A percentile compares a stretch with the other conserved stretches of the same genome.
These are phyloP conservation scores for Pangasius sanitwongsei DNA, from an alignment of 2,797 vertebrate genomes.

Conservation along the genomic window DNA sequence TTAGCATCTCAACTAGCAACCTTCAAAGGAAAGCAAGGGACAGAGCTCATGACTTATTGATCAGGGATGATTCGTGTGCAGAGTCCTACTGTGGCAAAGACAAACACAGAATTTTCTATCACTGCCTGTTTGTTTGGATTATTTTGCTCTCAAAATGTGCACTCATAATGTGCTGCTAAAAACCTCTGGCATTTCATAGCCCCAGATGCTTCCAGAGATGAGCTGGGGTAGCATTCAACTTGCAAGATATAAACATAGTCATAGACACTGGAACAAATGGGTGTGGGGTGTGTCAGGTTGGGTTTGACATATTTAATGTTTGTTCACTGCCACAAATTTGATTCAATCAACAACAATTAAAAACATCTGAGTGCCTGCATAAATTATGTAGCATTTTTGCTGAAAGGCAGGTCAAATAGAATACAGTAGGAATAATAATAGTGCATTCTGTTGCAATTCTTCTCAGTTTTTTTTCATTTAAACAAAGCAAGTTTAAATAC, in stretches of 20 bases:
- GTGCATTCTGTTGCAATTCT: neutral
- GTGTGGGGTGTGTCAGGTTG: neutral
- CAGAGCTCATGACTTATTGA: conserved; percentile 65
- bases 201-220: conserved; percentile 46
- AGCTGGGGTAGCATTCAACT: conserved; percentile 27
- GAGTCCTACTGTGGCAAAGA: conserved; percentile 58
- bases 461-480: neutral
- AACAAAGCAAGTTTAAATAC: neutral
- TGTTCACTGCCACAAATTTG: neutral
- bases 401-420: neutral
- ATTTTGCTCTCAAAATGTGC: conserved; percentile 50
- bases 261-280: neutral
- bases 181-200: conserved; percentile 50
- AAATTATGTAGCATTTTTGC: neutral
- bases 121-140: conserved; percentile 54
- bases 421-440: neutral
- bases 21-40: conserved; percentile 49
- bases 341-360: neutral
- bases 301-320: conserved; percentile 5
- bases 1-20: neutral
- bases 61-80: conserved; percentile 56
- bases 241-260: conserved; percentile 2
- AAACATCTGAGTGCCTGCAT: neutral
- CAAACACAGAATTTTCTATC: conserved; percentile 62
- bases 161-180: conserved; percentile 51